Evolutionary conservation across 2,888 invertebrate species (phyloP).

Genomic region (Euzophera pinguis): DNA sequence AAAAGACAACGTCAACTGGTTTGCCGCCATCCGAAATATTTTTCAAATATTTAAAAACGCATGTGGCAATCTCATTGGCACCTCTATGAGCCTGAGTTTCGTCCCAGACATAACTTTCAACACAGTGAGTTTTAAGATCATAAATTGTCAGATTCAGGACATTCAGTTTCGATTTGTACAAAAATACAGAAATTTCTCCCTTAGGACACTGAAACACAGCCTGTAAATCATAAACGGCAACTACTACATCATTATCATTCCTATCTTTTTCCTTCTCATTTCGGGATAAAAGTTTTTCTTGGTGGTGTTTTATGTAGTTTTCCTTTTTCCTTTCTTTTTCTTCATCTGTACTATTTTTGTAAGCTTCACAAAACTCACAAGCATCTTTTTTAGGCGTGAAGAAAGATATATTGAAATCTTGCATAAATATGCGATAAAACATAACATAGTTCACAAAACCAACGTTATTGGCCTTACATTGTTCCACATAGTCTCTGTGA

Average conservation of each 20-base stretch:
- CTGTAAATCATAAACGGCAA: conserved; percentile 32
- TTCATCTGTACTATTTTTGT: conserved; percentile 22
- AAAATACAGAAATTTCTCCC: conserved; percentile 33
- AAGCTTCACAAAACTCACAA: conserved; percentile 23
- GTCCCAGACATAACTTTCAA: conserved; percentile 39
- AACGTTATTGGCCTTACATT: conserved; percentile 16
- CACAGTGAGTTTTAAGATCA: conserved; percentile 25
- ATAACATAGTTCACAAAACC: conserved; percentile 18
- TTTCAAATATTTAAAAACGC: conserved; percentile 35
- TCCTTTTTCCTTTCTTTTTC: conserved; percentile 27
- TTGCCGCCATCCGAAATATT: conserved; percentile 18
- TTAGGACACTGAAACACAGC: conserved; percentile 37
- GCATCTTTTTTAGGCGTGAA: conserved; percentile 25
- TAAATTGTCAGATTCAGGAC: conserved; percentile 34
- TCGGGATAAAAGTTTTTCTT: conserved; percentile 26
- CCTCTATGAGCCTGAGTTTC: conserved; percentile 37
- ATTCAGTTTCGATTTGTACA: conserved; percentile 35
- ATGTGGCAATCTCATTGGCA: conserved; percentile 38
- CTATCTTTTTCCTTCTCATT: conserved; percentile 27
- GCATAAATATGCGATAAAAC: conserved; percentile 26
- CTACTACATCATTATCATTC: conserved; percentile 20
- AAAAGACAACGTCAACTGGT: conserved; percentile 31
- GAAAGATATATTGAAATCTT: conserved; percentile 26
- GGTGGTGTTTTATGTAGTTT: conserved; percentile 21
- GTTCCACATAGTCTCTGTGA: conserved; percentile 24